A percentile compares a stretch with the other conserved stretches of the same genome.
phyloP scores from a whole-genome alignment of 2,888 invertebrate species.

The Sphinx pinastri region DNA sequence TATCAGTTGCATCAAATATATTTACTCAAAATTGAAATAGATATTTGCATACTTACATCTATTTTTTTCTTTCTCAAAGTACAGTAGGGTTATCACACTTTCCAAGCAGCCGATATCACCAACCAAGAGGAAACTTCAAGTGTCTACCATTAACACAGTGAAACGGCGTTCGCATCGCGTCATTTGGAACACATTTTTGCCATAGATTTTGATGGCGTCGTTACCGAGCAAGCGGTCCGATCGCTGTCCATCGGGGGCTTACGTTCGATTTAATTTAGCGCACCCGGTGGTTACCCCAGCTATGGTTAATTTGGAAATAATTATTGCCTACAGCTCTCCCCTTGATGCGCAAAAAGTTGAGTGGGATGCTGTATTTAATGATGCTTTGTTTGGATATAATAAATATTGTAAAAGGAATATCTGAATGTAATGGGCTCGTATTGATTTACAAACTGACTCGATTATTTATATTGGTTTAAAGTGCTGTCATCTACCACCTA shows the following conservation, averaged over 20 bases:
- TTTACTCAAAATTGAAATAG: too few species aligned
- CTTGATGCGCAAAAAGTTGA: constrained; percentile 48
- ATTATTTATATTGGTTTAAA: too few species aligned
- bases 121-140: not conserved
- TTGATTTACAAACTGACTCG: too few species aligned
- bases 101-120: not conserved
- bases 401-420: not conserved
- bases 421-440: not conserved
- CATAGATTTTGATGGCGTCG: constrained; percentile 72
- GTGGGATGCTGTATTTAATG: constrained; percentile 36
- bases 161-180: constrained; percentile 40
- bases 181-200: constrained; percentile 78
- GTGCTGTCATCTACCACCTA: too few species aligned
- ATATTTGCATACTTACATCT: too few species aligned
- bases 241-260: constrained; percentile 65
- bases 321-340: constrained; percentile 67
- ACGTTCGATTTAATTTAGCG: constrained; percentile 77
- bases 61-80: too few species aligned
- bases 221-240: constrained; percentile 68
- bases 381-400: not conserved
- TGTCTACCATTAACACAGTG: constrained; percentile 30
- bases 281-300: constrained; percentile 68
- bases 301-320: constrained; percentile 78
- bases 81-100: not conserved
- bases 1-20: too few species aligned